Conservation (phyloP, 53 echinoderm and acorn worm genomes). For the Echinometra lucunter region DNA sequence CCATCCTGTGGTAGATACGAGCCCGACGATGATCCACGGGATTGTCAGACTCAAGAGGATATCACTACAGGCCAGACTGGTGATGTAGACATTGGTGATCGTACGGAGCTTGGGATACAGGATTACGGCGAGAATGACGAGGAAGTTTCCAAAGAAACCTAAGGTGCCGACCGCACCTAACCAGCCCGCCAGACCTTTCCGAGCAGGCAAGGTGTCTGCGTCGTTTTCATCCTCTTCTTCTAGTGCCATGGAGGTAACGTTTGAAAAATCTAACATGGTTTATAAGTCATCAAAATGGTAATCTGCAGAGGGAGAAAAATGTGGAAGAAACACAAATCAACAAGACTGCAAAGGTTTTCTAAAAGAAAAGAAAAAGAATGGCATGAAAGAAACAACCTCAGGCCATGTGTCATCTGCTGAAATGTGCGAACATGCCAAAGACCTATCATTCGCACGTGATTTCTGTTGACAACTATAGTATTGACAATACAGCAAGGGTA, state of each 20-base stretch:
- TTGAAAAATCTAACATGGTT: background rate
- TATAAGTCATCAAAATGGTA: background rate
- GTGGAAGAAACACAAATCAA: background rate
- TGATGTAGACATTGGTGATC: conserved; percentile 26
- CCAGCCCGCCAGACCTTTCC: background rate
- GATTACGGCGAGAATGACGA: conserved; percentile 8
- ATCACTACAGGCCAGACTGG: conserved; percentile 50
- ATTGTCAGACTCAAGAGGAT: background rate
- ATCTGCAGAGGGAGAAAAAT: background rate
- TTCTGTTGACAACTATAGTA: no score
- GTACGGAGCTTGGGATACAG: conserved; percentile 51
- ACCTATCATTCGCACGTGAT: no score
- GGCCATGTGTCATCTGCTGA: no score
- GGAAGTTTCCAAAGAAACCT: background rate
- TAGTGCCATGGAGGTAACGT: background rate
- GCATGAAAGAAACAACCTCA: no score
- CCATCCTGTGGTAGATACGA: conserved; percentile 45
- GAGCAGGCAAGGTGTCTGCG: background rate
- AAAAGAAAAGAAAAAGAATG: no score
- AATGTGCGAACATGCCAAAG: no score
- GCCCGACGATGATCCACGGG: conserved; percentile 62
- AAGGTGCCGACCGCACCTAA: background rate
- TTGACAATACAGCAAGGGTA: no score
- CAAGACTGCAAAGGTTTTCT: no score
- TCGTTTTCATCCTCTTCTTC: background rate